Conservation (phyloP, 2,888 invertebrate species). For the Dimorphilus gyrociliatus region DNA sequence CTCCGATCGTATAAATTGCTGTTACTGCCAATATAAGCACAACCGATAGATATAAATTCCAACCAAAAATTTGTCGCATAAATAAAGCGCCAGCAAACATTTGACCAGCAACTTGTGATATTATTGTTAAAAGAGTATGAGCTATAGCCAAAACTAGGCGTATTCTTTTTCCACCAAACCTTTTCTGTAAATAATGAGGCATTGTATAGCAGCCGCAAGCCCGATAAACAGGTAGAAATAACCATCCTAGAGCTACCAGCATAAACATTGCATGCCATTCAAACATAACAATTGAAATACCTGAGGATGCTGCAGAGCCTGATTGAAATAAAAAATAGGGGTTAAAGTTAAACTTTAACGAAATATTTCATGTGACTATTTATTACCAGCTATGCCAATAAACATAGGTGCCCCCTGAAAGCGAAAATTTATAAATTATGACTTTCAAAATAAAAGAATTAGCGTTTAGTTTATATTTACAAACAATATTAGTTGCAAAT, state of each 20-base stretch:
- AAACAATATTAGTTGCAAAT: conserved; percentile 11
- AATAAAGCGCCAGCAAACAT: conserved; percentile 37
- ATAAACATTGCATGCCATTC: conserved; percentile 26
- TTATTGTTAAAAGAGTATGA: conserved; percentile 17
- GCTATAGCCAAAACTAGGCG: conserved; percentile 17
- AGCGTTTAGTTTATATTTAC: too few species aligned
- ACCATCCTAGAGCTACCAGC: conserved; percentile 37
- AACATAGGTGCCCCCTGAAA: conserved; percentile 14
- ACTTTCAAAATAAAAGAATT: too few species aligned
- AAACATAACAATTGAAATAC: conserved; percentile 11
- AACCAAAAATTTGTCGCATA: conserved; percentile 31
- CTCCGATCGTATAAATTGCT: conserved; percentile 32
- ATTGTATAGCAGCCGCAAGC: conserved; percentile 29
- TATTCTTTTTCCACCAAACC: conserved; percentile 21
- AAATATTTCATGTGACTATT: too few species aligned
- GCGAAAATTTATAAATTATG: too few species aligned
- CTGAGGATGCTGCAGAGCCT: conserved; percentile 11
- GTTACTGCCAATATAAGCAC: conserved; percentile 31
- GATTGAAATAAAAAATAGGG: too few species aligned
- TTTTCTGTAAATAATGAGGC: conserved; percentile 21
- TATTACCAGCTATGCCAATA: conserved; percentile 11
- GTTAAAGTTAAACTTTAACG: too few species aligned
- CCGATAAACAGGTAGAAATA: conserved; percentile 38
- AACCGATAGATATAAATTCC: conserved; percentile 33
- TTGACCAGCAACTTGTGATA: conserved; percentile 18